Percentiles rank a stretch among this genome's conserved stretches.
phyloP scores from a whole-genome alignment of 2,113 vertebrate genomes.

The Balaenoptera acutorostrata region DNA sequence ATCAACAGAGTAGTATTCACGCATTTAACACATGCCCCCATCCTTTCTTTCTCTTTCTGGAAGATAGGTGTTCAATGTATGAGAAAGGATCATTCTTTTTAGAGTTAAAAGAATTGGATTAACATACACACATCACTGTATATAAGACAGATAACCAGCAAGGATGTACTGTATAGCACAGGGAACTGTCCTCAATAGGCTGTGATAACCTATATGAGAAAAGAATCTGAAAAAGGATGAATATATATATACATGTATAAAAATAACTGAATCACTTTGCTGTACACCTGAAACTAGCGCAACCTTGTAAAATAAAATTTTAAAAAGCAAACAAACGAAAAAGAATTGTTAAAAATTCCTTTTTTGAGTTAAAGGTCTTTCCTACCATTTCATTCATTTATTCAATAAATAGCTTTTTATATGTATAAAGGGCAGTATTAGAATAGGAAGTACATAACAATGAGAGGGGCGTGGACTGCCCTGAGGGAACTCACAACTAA shows the following conservation, averaged over 20 bases:
- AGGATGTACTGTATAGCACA: neutral
- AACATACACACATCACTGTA: neutral
- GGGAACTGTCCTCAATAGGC: neutral
- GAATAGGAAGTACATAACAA: neutral
- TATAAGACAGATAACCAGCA: neutral
- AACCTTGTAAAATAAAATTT: too few relatives aligned
- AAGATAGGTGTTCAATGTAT: neutral
- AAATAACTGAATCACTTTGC: neutral
- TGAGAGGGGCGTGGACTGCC: neutral
- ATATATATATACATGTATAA: neutral
- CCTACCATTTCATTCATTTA: neutral
- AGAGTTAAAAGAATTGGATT: neutral
- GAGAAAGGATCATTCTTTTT: neutral
- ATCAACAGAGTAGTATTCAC: neutral
- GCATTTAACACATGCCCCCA: neutral
- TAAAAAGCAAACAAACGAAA: too few relatives aligned
- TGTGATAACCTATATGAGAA: neutral
- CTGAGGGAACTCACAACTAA: neutral
- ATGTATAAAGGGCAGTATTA: neutral
- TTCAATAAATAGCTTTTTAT: neutral
- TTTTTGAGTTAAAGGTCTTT: neutral
- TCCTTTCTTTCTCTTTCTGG: neutral
- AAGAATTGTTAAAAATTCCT: neutral
- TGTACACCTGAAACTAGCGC: neutral
- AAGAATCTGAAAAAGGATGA: neutral